phyloP scores from a whole-genome alignment of 1,140 invertebrate species.

The Diorhabda carinulata region DNA sequence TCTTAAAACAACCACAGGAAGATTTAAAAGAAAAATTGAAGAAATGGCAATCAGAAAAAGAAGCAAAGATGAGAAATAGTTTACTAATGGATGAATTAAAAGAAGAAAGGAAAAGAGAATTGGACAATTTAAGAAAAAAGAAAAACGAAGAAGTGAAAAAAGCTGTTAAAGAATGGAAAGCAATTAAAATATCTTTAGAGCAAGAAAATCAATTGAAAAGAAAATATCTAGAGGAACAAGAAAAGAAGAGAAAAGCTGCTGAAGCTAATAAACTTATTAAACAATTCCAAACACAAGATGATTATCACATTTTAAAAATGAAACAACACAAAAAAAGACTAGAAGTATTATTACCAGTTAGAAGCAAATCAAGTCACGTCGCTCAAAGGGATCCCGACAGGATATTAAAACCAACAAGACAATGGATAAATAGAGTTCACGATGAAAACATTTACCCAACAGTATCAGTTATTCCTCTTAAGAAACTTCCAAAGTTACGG shows the following conservation, averaged over 20 bases:
- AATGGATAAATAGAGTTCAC: slow-evolving; percentile 37
- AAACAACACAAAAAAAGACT: slow-evolving; percentile 25
- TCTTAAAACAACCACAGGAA: not conserved
- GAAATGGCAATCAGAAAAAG: slow-evolving; percentile 26
- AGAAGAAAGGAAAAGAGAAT: slow-evolving; percentile 23
- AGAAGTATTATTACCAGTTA: slow-evolving; percentile 9
- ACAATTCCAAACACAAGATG: slow-evolving; percentile 40
- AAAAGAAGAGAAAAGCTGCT: slow-evolving; percentile 24
- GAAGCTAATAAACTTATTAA: slow-evolving; percentile 41
- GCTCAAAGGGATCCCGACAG: slow-evolving; percentile 36
- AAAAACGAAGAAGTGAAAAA: slow-evolving; percentile 17
- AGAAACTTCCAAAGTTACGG: slow-evolving; percentile 36
- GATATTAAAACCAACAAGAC: slow-evolving; percentile 39
- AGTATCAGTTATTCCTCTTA: slow-evolving; percentile 8
- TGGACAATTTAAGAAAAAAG: slow-evolving; percentile 14
- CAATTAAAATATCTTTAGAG: slow-evolving; percentile 24
- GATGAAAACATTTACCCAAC: slow-evolving; percentile 14
- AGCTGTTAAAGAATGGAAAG: slow-evolving; percentile 31
- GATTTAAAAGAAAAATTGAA: slow-evolving; percentile 20
- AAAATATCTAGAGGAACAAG: slow-evolving; percentile 14
- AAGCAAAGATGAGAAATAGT: slow-evolving; percentile 4
- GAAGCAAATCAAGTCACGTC: slow-evolving; percentile 27
- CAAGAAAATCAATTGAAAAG: slow-evolving; percentile 18
- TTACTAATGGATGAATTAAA: not conserved
- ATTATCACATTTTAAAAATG: slow-evolving; percentile 35